Conservation (phyloP, 2,797 vertebrate genomes). For the Gadopsis bispinosus region DNA sequence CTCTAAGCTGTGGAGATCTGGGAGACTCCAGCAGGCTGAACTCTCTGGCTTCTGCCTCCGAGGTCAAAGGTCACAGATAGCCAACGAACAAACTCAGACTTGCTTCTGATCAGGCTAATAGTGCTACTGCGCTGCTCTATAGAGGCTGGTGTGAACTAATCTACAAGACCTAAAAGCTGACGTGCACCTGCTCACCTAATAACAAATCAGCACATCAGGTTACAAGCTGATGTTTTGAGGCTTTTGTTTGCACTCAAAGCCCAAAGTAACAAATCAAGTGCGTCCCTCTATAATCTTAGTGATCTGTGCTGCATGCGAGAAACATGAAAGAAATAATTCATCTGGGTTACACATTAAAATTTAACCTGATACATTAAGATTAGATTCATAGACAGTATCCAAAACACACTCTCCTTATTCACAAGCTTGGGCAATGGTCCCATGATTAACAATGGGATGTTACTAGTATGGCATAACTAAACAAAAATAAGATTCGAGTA, state of each 20-base stretch:
- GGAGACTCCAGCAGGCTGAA: constrained; percentile 43
- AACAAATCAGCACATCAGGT: background rate
- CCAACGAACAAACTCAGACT: constrained; percentile 43
- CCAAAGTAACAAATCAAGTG: background rate
- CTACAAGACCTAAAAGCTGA: constrained; percentile 12
- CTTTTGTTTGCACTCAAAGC: background rate
- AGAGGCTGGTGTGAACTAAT: background rate
- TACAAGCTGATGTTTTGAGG: background rate
- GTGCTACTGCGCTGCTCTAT: constrained; percentile 34
- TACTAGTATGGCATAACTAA: background rate
- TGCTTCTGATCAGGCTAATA: constrained; percentile 51
- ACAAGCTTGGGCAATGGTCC: background rate
- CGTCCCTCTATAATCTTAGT: background rate
- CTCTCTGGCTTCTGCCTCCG: constrained; percentile 35
- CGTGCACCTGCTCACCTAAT: background rate
- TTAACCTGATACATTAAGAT: background rate
- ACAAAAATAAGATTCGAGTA: background rate
- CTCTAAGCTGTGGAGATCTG: constrained; percentile 50
- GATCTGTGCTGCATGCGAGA: background rate
- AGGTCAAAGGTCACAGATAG: constrained; percentile 60
- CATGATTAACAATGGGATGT: background rate
- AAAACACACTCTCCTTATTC: background rate
- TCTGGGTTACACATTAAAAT: background rate
- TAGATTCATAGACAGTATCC: background rate
- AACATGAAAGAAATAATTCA: background rate